Base-by-base conservation (phyloP, 2,797 vertebrate genomes). In the Anguilla pacifica region DNA sequence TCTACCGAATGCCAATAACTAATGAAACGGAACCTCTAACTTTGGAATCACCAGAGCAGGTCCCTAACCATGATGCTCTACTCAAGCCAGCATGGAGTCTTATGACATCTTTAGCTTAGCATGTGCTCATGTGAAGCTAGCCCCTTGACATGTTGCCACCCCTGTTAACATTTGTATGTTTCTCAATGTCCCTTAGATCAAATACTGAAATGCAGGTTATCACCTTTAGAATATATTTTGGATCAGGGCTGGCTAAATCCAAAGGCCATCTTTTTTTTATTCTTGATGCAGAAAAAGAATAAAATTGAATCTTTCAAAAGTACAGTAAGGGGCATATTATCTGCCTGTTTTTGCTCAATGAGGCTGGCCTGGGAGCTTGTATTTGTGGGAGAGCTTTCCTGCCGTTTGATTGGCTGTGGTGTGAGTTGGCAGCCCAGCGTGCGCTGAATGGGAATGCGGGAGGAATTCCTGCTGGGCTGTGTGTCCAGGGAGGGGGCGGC, bases 391-490 rank as follows among this genome's bases (percentile, higher is more conserved):
- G 64, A 55, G 25, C 39, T 5, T 67, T 51, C 25, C 25, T 9
- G 35, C 9, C 43, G 67, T 67, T 46, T 61, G 25, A 59, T 13
- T 84, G 13, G 51, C 3, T 84, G 22, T 28, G 9, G 28, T 22
- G 49, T 43, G 74, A 51, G 49, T 11, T 57, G 25, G 55, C 43
- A 19, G n/a, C 39, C 49, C 86, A 87, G 46, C 49, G 39, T n/a
- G 22, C 59, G 31, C 79, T n/a, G 35, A 94, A 91, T 94, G 90
- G 93, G 94, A 96, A 94, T 93, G 93, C 92, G 94, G 92, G 86
- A 95, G 94, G 95, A 96, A 96, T 97, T 97, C 95, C 96, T 96
- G 96, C 95, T 96, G 95, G 94, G 95, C 93, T 94, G 89, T 94
- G 92, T 94, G 94, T 92, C 93, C 93, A 95, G 96, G 94, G 94